Evolutionary conservation across 2,113 vertebrate genomes (phyloP).

Genomic region (Daphoenositta chrysoptera): DNA sequence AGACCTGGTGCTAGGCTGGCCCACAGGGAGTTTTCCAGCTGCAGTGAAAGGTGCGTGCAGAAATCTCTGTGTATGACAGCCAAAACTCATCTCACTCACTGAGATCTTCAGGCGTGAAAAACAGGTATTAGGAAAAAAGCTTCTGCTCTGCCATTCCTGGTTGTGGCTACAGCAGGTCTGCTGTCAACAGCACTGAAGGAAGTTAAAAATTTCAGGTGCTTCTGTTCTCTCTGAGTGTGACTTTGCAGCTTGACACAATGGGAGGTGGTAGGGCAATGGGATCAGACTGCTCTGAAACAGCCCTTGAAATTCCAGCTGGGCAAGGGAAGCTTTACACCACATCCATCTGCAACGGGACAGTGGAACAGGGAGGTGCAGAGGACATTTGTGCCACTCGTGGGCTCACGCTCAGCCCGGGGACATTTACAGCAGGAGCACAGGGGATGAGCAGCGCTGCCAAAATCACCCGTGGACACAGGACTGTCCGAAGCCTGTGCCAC

Average conservation of each 20-base stretch:
- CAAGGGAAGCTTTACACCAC: fast-evolving
- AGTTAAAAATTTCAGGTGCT: not conserved
- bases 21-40: not conserved
- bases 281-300: not conserved
- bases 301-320: not conserved
- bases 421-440: fast-evolving
- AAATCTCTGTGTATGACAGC: fast-evolving
- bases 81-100: fast-evolving
- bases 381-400: fast-evolving
- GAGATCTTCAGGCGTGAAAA: not conserved
- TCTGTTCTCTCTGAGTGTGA: no score
- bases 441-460: not conserved
- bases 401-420: fast-evolving
- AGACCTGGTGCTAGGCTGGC: not conserved
- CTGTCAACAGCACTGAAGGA: fast-evolving
- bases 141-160: not conserved
- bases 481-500: not conserved
- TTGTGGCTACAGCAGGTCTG: not conserved
- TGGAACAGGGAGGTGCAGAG: not conserved
- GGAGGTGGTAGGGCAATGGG: fast-evolving
- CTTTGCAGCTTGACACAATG: not conserved
- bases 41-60: not conserved
- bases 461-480: fast-evolving
- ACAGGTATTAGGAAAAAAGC: not conserved
- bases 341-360: fast-evolving